Conservation (phyloP, 2,113 vertebrate species). For the Pantherophis guttatus region DNA sequence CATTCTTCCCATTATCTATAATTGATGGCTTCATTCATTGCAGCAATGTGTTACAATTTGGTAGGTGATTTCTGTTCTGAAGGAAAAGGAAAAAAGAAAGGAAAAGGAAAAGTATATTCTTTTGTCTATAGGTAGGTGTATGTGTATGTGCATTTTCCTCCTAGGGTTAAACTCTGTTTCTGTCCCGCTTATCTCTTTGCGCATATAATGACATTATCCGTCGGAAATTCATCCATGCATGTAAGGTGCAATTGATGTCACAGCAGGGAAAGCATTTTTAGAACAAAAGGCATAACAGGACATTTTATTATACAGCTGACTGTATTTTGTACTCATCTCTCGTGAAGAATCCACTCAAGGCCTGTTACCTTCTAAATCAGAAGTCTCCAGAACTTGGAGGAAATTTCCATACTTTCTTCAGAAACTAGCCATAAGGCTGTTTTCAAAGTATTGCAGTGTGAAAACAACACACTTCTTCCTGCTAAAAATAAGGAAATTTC, state of each 20-base stretch:
- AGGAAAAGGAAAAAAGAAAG: neutral
- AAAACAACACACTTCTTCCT: neutral
- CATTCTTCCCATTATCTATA: neutral
- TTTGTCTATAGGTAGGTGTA: slow-evolving; percentile 47
- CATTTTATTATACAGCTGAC: slow-evolving; percentile 38
- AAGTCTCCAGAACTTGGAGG: slow-evolving; percentile 38
- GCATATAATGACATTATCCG: slow-evolving; percentile 59
- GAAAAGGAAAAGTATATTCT: neutral
- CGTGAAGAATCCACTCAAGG: slow-evolving; percentile 56
- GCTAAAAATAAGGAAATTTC: neutral
- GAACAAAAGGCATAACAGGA: slow-evolving; percentile 39
- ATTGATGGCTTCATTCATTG: neutral
- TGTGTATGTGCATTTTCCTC: slow-evolving; percentile 29
- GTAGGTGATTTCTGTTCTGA: neutral
- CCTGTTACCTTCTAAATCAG: slow-evolving; percentile 56
- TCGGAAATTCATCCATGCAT: slow-evolving; percentile 56
- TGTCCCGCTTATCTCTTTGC: slow-evolving; percentile 55
- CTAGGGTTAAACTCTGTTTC: neutral
- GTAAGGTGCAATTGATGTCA: slow-evolving; percentile 51
- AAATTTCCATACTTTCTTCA: slow-evolving; percentile 52
- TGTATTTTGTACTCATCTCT: slow-evolving; percentile 48
- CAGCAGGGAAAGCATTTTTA: slow-evolving; percentile 50
- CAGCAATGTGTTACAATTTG: neutral
- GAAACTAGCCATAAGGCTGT: slow-evolving; percentile 37
- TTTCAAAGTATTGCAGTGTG: neutral